Base-by-base conservation (phyloP, 2,888 invertebrate genomes). In the Matsumyia berberina region DNA sequence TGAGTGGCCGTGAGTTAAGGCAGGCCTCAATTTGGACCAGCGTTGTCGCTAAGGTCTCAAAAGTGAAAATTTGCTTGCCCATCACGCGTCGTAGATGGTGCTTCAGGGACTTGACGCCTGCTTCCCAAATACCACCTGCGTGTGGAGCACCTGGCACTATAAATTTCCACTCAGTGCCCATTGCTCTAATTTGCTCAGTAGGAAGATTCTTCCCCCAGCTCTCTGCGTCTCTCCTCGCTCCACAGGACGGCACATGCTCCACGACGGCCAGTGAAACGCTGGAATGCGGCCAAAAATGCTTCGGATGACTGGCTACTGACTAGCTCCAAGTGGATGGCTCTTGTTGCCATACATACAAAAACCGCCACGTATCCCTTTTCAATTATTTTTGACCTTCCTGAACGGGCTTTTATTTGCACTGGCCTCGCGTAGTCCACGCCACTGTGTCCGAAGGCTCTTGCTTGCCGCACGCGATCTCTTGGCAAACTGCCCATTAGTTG, bases 41-140 rank as follows among this genome's bases (percentile, higher is more conserved):
- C 1, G 58, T 58, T 1, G 70, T 72, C 12, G 51, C 11, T 17
- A 72, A 19, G 8, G 60, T 53, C 42, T 62, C 72, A 5, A 72
- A 53, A 1, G 72, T 72, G 8, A 72, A 72, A 2, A 58, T 72
- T 11, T 60, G 72, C 5, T 42, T 72, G 7, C 46, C 46, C 62
- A 46, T 35, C 11, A 64, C 19, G 49, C 64, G 49, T 9, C 46
- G 64, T 17, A 64, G 12, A 35, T 64, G 64, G 33, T 46, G 33
- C 15, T 62, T 44, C 15, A 31, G 6, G 2, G 72, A 60, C 9
- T 73, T 62, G 5, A 62, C 57, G 1, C 72, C 62, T 0, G 60
- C 37, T 24, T 62, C 44, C 60, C 44, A 44, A 8, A 62, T 62
- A 31, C 60, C 60, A 15, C 44, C 60, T 11, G 31, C 8, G 15